Base-by-base conservation (phyloP, 2,113 vertebrate species). In the Chlamydotis undulata region DNA sequence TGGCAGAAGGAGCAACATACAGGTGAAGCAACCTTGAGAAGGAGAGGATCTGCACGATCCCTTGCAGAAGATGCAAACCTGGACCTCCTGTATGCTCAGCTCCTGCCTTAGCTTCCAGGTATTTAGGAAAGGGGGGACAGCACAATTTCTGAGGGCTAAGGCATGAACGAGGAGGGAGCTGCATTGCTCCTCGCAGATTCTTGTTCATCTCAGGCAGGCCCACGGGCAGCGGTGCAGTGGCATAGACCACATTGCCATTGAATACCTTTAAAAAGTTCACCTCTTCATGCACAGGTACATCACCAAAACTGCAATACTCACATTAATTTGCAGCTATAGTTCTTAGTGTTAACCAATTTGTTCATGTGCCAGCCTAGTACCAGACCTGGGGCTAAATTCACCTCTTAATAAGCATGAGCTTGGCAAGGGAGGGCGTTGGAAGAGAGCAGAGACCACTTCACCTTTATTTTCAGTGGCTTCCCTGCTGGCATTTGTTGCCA, bases 21-120 rank as follows among this genome's bases (percentile, higher is more conserved):
- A 22, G 55, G 5, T n/a, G 14, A 68, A 68, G 35, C 4, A 68
- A 26, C 5, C 22, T 68, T 0, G 0, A n/a, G 59, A 71, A 71
- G 16, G 22, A 45, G 23, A 28, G 17, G 11, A 37, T 37, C 37
- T 37, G 35, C 31, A 70, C 49, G 19, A 63, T 9, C 11, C 19
- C 4, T 1, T 19, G 33, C 3, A 29, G 41, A 68, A 39, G 12
- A 50, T 14, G 35, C 14, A 52, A 56, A 57, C 9, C 17, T 52
- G 35, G 60, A 50, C 26, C 12, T 50, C 35, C 47, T n/a, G 4
- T 10, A 6, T 14, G 12, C 28, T 56, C 47, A 50, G 41, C 39
- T 83, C 29, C 21, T 71, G 37, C 52, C 10, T 73, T 43, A 49
- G 5, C 49, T 50, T 21, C 19, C 25, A 61, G 16, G 13, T 13